phyloP scores from a whole-genome alignment of 2,113 vertebrate genomes.

The Vulpes ferrilata region DNA sequence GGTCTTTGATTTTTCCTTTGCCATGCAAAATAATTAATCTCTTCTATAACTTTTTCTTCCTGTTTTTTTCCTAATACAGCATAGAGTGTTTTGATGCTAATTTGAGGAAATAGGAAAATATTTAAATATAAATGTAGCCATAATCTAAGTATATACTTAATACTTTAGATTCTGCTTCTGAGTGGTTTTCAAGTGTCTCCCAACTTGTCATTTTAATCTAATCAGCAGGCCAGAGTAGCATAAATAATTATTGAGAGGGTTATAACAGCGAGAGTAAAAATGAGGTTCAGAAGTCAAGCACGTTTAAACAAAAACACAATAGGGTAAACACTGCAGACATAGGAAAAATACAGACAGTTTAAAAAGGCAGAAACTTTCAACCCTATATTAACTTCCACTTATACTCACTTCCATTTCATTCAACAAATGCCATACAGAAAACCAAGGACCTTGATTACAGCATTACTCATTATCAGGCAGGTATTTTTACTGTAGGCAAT shows the following conservation, averaged over 20 bases:
- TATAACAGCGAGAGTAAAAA: constrained; percentile 46
- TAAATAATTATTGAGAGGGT: background rate
- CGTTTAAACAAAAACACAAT: constrained; percentile 20
- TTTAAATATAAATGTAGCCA: background rate
- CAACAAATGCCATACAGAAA: constrained; percentile 33
- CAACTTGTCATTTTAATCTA: background rate
- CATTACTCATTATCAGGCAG: constrained; percentile 47
- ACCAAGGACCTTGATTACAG: constrained; percentile 66
- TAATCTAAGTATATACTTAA: background rate
- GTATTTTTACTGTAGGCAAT: constrained; percentile 71
- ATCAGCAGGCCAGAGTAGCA: background rate
- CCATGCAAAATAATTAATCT: constrained; percentile 30
- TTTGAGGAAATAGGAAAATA: background rate
- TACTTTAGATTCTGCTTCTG: background rate
- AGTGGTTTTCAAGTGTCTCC: constrained; percentile 41
- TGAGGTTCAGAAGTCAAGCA: constrained; percentile 7
- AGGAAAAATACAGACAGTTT: background rate
- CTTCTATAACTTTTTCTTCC: background rate
- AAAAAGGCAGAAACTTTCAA: constrained; percentile 9
- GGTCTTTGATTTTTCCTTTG: background rate
- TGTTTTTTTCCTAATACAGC: background rate
- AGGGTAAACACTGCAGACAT: background rate
- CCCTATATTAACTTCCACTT: constrained; percentile 28
- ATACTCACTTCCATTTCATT: constrained; percentile 53
- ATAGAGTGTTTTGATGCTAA: background rate